phyloP scores from a whole-genome alignment of 2,888 invertebrate species.

The Drosophila paucipuncta region DNA sequence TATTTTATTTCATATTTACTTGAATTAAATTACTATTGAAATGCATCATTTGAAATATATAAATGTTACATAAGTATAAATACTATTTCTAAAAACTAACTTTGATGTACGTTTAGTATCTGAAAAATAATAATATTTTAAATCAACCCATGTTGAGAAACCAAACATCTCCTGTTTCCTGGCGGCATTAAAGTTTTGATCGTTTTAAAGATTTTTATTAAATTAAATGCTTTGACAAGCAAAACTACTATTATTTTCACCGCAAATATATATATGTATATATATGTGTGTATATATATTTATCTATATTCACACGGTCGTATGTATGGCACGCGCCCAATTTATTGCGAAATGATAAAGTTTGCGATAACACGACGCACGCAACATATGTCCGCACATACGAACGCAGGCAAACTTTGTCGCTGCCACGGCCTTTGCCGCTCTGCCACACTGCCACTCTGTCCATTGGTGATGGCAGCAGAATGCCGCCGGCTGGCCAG shows the following conservation, averaged over 20 bases:
- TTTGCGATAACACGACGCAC: conserved; percentile 68
- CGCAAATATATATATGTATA: neutral
- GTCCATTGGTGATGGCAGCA: conserved; percentile 14
- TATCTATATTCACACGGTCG: neutral
- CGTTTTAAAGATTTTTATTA: neutral
- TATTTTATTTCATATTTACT: neutral
- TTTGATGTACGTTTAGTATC: neutral
- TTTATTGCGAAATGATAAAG: conserved; percentile 71
- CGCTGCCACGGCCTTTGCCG: conserved; percentile 3
- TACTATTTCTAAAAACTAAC: neutral
- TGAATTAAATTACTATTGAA: neutral
- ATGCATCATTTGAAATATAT: neutral
- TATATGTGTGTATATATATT: neutral
- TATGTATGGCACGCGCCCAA: conserved; percentile 62
- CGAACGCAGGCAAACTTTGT: conserved; percentile 7
- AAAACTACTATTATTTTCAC: neutral
- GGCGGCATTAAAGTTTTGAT: neutral
- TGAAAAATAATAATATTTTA: neutral
- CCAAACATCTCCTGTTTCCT: neutral
- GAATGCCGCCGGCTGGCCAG: conserved; percentile 14
- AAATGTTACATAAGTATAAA: neutral
- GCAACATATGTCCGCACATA: conserved; percentile 38
- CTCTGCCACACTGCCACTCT: conserved; percentile 11
- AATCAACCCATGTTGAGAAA: neutral
- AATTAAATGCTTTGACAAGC: neutral